Base-by-base conservation (phyloP, 2,888 invertebrate genomes). In the Panopea generosa region DNA sequence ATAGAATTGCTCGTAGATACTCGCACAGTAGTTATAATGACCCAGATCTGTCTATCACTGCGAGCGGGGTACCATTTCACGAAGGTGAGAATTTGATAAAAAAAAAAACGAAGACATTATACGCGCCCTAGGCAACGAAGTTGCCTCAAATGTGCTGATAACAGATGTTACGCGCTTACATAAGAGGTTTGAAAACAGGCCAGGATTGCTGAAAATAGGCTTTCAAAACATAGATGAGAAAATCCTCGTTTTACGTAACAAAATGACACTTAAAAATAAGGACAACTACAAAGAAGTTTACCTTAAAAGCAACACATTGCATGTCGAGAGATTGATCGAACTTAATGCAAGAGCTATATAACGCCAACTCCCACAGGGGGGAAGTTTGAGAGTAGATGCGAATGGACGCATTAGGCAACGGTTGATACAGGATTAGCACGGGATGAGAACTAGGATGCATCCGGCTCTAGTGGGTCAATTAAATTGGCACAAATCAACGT, bases 401-500 rank as follows among this genome's bases (percentile, higher is more conserved):
- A 69, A 47, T 18, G 69, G 69, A 14, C 38, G 61, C 7, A 69
- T 69, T 16, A 53, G 26, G 24, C 55, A 29, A 43, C 63, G 53
- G 16, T 9, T 2, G 2, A 26, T 14, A 11, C 33, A n/a, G 7
- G 7, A 9, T 2, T 29, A 50, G 29, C n/a, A 45, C 43, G 53
- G 1, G 24, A 47, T 38, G 22, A 18, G 11, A 20, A 49, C n/a
- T 63, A 63, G 63, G 71, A 63, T 2, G 0, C n/a, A 52, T n/a
- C 18, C 63, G 63, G 52, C 22, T 43, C 38, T 55, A 24, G 49
- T 55, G 49, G 27, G 14, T 22, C 61, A 16, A 1, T 73, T 1
- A 45, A 27, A 24, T 22, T 73, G 6, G 73, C 70, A 1, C 67
- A 78, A 1, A 7, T 74, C 16, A 78, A 78, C 49, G 71, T 78